These are phyloP conservation scores for Neoascia interrupta DNA, from an alignment of 2,888 invertebrate species.

Conservation along the genomic window DNA sequence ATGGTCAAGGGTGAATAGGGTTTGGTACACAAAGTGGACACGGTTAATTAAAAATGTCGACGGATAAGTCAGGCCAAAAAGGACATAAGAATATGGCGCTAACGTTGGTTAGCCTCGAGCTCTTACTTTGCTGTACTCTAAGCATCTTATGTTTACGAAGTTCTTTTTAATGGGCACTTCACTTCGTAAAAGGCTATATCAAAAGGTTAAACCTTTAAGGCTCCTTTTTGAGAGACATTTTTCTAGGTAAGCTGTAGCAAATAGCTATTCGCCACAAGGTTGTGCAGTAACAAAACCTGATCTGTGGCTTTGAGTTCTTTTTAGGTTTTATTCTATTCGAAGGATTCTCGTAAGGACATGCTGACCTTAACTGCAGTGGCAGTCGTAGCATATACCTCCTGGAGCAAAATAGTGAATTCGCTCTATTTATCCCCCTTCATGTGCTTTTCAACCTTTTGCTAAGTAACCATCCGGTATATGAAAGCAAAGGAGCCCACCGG, in stretches of 20 bases:
- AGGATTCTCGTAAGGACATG: conserved; percentile 13
- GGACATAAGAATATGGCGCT: background rate
- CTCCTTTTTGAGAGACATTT: background rate
- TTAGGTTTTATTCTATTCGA: conserved; percentile 6
- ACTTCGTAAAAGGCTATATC: no score
- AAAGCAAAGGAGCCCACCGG: conserved; percentile 1
- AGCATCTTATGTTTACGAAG: no score
- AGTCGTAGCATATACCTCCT: background rate
- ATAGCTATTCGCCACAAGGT: conserved; percentile 36
- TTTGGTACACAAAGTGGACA: conserved; percentile 51
- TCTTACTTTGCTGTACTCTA: no score
- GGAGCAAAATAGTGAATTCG: background rate
- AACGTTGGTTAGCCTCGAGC: no score
- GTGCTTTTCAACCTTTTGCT: conserved; percentile 10
- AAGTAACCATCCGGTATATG: conserved; percentile 29
- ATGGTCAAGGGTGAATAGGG: conserved; percentile 50
- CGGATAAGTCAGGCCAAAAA: conserved; percentile 6
- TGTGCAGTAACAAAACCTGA: conserved; percentile 18
- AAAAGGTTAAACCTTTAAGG: background rate
- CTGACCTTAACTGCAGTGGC: conserved; percentile 30
- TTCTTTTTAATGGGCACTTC: no score
- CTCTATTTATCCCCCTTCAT: background rate
- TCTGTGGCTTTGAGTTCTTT: conserved; percentile 14
- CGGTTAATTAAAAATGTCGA: conserved; percentile 57
- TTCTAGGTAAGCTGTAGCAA: conserved; percentile 19